Percentiles rank a stretch among this genome's conserved stretches.
These are phyloP conservation scores for Ginglymostoma cirratum DNA, from an alignment of 2,113 vertebrate species.

Conservation along the genomic window DNA sequence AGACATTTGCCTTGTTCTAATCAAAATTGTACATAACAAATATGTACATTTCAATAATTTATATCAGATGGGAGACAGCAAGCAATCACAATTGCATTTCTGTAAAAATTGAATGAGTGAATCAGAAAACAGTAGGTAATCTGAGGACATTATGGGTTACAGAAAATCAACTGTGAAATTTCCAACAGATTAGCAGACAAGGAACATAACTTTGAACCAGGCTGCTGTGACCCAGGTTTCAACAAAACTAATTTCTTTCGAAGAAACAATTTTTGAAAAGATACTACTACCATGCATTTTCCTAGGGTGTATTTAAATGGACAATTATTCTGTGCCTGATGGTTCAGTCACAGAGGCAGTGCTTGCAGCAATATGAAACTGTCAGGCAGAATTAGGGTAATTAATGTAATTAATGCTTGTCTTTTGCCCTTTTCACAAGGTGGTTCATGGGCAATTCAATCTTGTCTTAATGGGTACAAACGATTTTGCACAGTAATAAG, in stretches of 20 bases:
- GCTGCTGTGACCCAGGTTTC: background rate
- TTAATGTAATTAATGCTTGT: slow-evolving; percentile 76
- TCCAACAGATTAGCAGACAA: slow-evolving; percentile 4
- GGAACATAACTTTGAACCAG: background rate
- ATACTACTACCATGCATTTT: background rate
- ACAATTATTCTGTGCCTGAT: slow-evolving; percentile 76
- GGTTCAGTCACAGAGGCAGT: slow-evolving; percentile 71
- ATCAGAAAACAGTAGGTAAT: background rate
- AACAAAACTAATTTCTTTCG: slow-evolving; percentile 30
- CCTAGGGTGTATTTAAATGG: slow-evolving; percentile 48
- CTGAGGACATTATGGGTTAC: background rate
- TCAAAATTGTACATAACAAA: background rate
- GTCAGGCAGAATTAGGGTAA: slow-evolving; percentile 71
- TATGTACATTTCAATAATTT: background rate
- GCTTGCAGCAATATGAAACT: slow-evolving; percentile 73
- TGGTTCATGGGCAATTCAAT: slow-evolving; percentile 49
- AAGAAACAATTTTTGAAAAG: background rate
- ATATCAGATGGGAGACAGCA: background rate
- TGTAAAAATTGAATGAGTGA: background rate
- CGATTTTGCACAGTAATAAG: slow-evolving; percentile 20
- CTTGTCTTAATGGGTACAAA: slow-evolving; percentile 32
- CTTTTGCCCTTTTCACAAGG: slow-evolving; percentile 58
- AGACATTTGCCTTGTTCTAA: background rate
- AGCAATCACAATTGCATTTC: background rate
- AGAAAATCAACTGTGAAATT: slow-evolving; percentile 33